A percentile compares a stretch with the other conserved stretches of the same genome.
These are phyloP conservation scores for Nyctibius grandis DNA, from an alignment of 2,797 vertebrate species.

Conservation along the genomic window DNA sequence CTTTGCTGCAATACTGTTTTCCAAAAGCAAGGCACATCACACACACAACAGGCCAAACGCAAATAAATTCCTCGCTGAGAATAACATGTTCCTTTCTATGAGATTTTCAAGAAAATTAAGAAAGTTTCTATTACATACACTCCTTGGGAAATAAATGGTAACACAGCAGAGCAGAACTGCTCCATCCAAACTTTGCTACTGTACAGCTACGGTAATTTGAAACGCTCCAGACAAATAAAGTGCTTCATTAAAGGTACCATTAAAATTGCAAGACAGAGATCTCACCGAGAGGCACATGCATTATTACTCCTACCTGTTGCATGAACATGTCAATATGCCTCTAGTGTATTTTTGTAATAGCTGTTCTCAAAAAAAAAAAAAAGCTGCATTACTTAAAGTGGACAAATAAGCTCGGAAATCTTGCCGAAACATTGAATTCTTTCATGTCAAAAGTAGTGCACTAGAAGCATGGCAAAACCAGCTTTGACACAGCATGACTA, in stretches of 20 bases:
- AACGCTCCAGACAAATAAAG: not conserved
- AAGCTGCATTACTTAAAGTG: not conserved
- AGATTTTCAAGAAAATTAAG: not conserved
- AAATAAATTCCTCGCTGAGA: not conserved
- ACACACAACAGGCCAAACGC: not conserved
- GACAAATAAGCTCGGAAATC: not conserved
- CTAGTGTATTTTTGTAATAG: not conserved
- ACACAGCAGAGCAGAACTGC: not conserved
- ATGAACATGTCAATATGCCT: not conserved
- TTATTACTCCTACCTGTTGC: not conserved
- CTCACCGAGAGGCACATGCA: not conserved
- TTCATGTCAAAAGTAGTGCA: not conserved
- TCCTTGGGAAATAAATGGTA: not conserved
- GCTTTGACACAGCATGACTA: constrained; percentile 1
- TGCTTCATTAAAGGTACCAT: not conserved
- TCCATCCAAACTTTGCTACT: not conserved
- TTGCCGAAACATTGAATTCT: not conserved
- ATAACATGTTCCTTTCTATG: not conserved
- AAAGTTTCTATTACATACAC: not conserved
- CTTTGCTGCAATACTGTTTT: not conserved
- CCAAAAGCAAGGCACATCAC: not conserved
- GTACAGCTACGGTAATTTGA: not conserved
- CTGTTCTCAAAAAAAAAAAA: not conserved
- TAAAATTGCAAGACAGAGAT: not conserved
- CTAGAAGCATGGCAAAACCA: not conserved